Base-by-base conservation (phyloP, 2,113 vertebrate species). In the Felis chaus region DNA sequence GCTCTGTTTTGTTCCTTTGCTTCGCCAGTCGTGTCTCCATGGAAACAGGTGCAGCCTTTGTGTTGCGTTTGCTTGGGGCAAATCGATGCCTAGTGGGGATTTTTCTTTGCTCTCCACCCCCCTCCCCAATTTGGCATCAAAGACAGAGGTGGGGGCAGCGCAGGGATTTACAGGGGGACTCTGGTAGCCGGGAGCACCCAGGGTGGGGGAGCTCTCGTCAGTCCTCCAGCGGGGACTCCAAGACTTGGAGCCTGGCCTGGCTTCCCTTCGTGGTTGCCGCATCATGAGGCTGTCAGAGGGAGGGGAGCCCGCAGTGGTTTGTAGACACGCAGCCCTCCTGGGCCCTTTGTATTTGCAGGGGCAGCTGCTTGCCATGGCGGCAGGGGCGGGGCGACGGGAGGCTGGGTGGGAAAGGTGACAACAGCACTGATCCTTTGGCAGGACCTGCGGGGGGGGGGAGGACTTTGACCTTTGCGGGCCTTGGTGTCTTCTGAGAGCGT, bases 11-110 rank as follows among this genome's bases (percentile, higher is more conserved):
- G 96, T 97, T 97, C 97, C 95, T 98, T 98, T 92, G 95, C 98
- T 98, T 80, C 5, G 39, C 97, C 97, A 65, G 91, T 98, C 97
- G 66, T 9, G 95, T 99, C 98, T 98, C 98, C 98, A 99, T 98
- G 98, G 99, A 98, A 99, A 98, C 98, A 96, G 94, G 31, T 57
- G 94, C 15, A 63, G 97, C 97, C 97, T 98, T 90, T 91, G 97
- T 98, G 98, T 97, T 98, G 97, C 94, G 11, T 65, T 97, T 97
- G 98, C 98, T 97, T 65, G 5, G 27, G 98, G 98, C 82, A 27
- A 98, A 99, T 98, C 92, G n/a, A 97, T 98, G 97, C 48, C 0
- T 21, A 90, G 39, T 76, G 90, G 5, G 68, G 11, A 85, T 57
- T 94, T 93, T 98, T 96, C 91, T 96, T 71, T 86, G 66, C 91